Evolutionary conservation across 1,140 invertebrate genomes (phyloP), one percentile per base, ranked within the genome.

Genomic region (Lethrus apterus): DNA sequence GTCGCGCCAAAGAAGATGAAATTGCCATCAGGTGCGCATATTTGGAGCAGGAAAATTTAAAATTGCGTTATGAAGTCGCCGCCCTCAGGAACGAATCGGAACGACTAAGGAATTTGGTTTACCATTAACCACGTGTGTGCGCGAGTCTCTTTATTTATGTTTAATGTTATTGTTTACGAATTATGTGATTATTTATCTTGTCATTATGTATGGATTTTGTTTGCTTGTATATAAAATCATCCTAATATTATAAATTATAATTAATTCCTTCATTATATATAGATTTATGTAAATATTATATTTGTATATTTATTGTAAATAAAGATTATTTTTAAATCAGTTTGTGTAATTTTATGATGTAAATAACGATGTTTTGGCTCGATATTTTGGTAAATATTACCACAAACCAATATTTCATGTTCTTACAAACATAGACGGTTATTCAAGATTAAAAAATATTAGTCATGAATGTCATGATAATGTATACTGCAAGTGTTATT

Each of bases 1-100:
- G 94, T 43, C 74, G 90, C 54, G 77, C 83, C 10, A 92, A 96
- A 61, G 93, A 97, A 64, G 88, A 96, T 47, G 87, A 93, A 59
- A 86, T 96, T 13, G 89, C 92, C 0, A 85, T 96, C 20, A 70
- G 89, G 40, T 1, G 83, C 81, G 83, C 84, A 0, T 92, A 83
- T 51, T 70, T 97, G 3, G 89, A 95, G 69, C 79, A 84, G 32
- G 85, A 92, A 68, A 86, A 88, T 50, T 60, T 77, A 2, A 76
- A 75, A 60, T 63, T 89, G 15, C 72, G 76, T 20, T 75, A 75
- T 44, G 74, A 84, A 64, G 54, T 86, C 0, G 74, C 78, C 1
- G 68, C 76, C 5, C 19, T 58, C 15, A 42, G 52, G 34, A 53
- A 43, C 11, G 56, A 62, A 51, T 50, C 46, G 24, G 46, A 56